Evolutionary conservation across 2,888 invertebrate genomes (phyloP), one percentile per base, ranked within the genome.

Genomic region (Ophion ellenae): DNA sequence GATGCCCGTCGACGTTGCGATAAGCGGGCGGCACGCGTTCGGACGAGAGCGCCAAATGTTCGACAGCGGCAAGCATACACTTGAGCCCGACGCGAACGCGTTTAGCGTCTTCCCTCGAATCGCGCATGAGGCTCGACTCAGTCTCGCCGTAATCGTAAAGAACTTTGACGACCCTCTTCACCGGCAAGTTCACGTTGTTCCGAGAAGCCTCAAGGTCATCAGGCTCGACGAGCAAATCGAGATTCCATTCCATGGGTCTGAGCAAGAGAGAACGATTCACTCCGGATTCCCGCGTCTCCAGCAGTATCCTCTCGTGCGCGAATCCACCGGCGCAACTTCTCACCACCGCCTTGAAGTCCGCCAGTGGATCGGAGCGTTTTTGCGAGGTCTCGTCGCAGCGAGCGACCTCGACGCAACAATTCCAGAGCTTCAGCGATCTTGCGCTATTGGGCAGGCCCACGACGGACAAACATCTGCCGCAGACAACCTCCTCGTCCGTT

Each of bases 381-480:
- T 87, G 74, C 6, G 67, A 70, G 24, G 67, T 73, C 70, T 70
- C n/a, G 77, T 74, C 24, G 70, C 85, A 74, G 88, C 86, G 10
- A 75, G 88, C 86, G 7, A 90, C 91, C 53, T 93, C 90, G 9
- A 93, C 69, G 9, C 90, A 90, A 84, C 89, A 92, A 77, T 92
- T 93, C 94, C 94, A 94, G 10, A 94, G 82, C 88, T 92, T 92
- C 17, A 92, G 63, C 1, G 92, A 92, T 82, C 74, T 83, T 11
- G 87, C 79, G 40, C 87, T 84, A 20, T 91, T 63, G 7, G 86
- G 80, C 28, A 87, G 76, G 11, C 94, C 94, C 10, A 94, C 77
- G 28, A 90, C 86, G 4, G 92, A 88, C 4, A 91, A 89, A 84
- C 94, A 94, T 83, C 91, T 89, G 24, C 90, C 90, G 79, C 94